Evolutionary conservation across 2,113 vertebrate species (phyloP), one percentile per base, ranked within the genome.

Genomic region (Anoura caudifer): DNA sequence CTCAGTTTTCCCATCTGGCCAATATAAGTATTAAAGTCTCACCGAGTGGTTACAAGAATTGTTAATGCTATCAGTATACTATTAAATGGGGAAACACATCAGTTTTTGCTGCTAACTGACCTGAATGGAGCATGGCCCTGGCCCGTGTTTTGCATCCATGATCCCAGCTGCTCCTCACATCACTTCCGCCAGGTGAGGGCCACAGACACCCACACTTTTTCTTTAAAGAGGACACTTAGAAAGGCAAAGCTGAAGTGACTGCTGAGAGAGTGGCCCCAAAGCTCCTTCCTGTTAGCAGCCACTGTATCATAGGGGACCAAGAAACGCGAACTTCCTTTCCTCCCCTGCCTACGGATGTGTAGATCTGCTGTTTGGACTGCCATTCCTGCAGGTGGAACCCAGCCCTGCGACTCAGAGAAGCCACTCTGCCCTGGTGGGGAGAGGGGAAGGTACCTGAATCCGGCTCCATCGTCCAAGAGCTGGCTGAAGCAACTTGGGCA

Each of bases 401-500:
- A 75, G 84, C 10, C 38, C 47, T 52, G 5, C 8, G 1, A 16
- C 59, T 43, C 12, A 24, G 14, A 54, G 61, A 28, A 50, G 36
- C 50, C 59, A 20, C 26, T 28, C 0, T 0, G 20, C n/a, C 24
- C 17, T 15, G 19, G 33, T 0, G 0, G 4, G n/a, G 11, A 4
- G 0, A 0, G 5, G 5, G 0, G 28, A 16, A 17, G 22, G 19
- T 4, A 19, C 50, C 63, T 1, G 11, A 52, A 7, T 38, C 28
- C 11, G 0, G 26, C 1, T 28, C 33, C 50, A 20, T 1, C 0
- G 1, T 56, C 45, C 47, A 20, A 4, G 11, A 52, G 33, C 52
- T 86, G n/a, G 22, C 20, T 3, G n/a, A 77, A 41, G 65, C 72
- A 22, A n/a, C 67, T 67, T 4, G 26, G 24, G 16, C 14, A 17